Conservation (phyloP, 2,113 vertebrate species). For the Synodontis membranacea region DNA sequence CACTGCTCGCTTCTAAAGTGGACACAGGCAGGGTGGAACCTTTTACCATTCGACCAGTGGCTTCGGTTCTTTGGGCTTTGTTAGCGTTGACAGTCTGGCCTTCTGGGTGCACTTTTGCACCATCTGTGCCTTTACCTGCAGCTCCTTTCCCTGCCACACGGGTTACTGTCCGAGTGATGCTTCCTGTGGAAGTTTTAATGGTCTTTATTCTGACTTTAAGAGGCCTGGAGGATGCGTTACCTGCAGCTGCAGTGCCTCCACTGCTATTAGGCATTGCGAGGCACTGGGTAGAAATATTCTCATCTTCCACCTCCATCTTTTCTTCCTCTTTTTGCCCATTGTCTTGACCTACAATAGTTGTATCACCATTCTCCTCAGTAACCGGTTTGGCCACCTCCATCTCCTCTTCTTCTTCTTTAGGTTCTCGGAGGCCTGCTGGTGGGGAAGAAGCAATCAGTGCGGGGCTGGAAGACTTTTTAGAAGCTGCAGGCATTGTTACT, state of each 20-base stretch:
- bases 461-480: constrained; percentile 63
- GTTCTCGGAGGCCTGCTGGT: constrained; percentile 55
- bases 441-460: constrained; percentile 50
- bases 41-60: constrained; percentile 74
- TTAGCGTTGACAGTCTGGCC: constrained; percentile 39
- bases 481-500: constrained; percentile 55
- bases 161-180: constrained; percentile 85
- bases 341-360: constrained; percentile 46
- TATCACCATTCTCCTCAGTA: constrained; percentile 50
- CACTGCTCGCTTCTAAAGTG: constrained; percentile 87
- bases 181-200: constrained; percentile 85
- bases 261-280: constrained; percentile 23
- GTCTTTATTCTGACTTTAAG: constrained; percentile 96
- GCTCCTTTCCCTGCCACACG: constrained; percentile 73
- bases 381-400: background rate
- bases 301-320: constrained; percentile 68
- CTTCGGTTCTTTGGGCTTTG: constrained; percentile 54
- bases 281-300: constrained; percentile 44
- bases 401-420: constrained; percentile 48
- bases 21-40: constrained; percentile 80
- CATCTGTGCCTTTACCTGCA: constrained; percentile 51
- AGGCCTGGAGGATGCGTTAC: constrained; percentile 63
- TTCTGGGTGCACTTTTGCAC: constrained; percentile 61
- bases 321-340: constrained; percentile 56
- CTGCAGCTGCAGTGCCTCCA: background rate